Conservation (phyloP, 2,113 vertebrate genomes). For the Gulo gulo region DNA sequence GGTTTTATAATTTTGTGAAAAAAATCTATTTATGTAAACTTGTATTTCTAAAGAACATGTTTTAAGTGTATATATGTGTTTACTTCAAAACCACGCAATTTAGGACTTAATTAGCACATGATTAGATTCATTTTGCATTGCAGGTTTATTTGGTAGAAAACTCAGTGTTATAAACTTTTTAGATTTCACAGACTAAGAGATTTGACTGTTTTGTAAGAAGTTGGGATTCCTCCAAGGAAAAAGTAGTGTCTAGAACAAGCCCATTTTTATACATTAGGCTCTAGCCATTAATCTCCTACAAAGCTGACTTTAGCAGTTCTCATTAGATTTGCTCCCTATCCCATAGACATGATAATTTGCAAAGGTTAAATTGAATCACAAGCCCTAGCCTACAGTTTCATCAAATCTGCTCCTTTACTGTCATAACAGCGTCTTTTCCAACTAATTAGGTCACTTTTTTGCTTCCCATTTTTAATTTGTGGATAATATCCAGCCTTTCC, state of each 20-base stretch:
- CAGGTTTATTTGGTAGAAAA: background rate
- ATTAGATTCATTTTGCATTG: background rate
- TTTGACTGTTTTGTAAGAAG: slow-evolving; percentile 18
- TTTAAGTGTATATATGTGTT: background rate
- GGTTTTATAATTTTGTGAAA: background rate
- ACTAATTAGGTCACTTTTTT: slow-evolving; percentile 71
- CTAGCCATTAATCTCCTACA: slow-evolving; percentile 43
- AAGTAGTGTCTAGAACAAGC: slow-evolving; percentile 14
- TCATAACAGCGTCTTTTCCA: slow-evolving; percentile 15
- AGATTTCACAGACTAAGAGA: slow-evolving; percentile 35
- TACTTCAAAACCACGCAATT: background rate
- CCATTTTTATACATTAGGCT: slow-evolving; percentile 39
- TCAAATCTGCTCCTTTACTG: slow-evolving; percentile 43
- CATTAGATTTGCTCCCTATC: slow-evolving; percentile 56
- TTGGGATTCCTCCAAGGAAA: slow-evolving; percentile 38
- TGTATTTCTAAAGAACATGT: background rate
- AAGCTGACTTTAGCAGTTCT: slow-evolving; percentile 26
- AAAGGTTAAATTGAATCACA: slow-evolving; percentile 70
- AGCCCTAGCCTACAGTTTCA: slow-evolving; percentile 55
- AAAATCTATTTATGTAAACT: background rate
- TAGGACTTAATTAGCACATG: background rate
- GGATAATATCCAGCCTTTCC: slow-evolving; percentile 25
- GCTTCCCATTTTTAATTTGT: slow-evolving; percentile 63
- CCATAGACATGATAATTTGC: slow-evolving; percentile 46
- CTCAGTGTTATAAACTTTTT: background rate